phyloP scores from a whole-genome alignment of 2,888 invertebrate species.

The Epistrophella euchroma region DNA sequence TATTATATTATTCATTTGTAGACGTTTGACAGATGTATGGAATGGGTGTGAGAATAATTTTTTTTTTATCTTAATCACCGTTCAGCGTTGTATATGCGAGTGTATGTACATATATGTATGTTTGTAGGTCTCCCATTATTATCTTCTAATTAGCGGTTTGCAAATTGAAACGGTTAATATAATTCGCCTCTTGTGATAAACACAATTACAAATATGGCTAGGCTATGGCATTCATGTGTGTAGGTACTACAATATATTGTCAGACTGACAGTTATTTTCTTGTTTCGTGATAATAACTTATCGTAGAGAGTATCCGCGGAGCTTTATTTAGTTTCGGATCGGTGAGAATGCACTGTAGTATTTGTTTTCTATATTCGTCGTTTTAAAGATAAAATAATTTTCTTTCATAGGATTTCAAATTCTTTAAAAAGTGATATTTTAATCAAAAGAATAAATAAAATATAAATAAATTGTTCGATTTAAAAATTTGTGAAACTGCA shows the following conservation, averaged over 20 bases:
- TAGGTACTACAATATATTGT: slow-evolving; percentile 17
- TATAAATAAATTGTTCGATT: neutral
- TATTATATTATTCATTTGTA: neutral
- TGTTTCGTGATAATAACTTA: slow-evolving; percentile 8
- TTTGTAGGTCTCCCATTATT: slow-evolving; percentile 11
- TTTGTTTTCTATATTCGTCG: slow-evolving; percentile 1
- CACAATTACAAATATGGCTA: slow-evolving; percentile 10
- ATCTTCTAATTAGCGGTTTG: slow-evolving; percentile 32
- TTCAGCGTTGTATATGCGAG: neutral
- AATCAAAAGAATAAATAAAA: neutral
- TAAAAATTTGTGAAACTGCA: neutral
- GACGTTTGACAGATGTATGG: neutral
- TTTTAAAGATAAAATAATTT: slow-evolving; percentile 5
- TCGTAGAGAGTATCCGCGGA: neutral
- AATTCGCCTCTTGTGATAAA: slow-evolving; percentile 31
- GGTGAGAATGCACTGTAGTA: slow-evolving; percentile 35
- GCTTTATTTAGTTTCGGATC: slow-evolving; percentile 38
- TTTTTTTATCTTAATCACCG: slow-evolving; percentile 21
- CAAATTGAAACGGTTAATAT: slow-evolving; percentile 39
- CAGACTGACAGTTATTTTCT: slow-evolving; percentile 28
- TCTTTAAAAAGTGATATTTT: slow-evolving; percentile 7
- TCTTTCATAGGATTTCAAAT: neutral
- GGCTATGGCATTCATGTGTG: slow-evolving; percentile 6
- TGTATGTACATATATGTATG: neutral
- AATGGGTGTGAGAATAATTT: neutral